These are phyloP conservation scores for Phoxinus phoxinus DNA, from an alignment of 2,113 vertebrate genomes.

Conservation along the genomic window DNA sequence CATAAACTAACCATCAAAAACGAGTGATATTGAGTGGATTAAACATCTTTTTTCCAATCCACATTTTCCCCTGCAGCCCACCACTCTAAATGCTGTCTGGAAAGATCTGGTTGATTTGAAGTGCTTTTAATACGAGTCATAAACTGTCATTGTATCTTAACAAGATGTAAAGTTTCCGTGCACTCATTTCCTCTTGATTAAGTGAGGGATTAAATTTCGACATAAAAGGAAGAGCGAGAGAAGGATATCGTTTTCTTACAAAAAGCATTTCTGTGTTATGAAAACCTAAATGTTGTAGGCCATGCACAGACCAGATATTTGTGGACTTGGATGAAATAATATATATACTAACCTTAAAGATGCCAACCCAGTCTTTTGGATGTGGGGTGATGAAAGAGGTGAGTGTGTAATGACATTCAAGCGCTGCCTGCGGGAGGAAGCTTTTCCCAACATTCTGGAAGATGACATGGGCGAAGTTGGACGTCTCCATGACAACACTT, in stretches of 20 bases:
- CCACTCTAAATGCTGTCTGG: slow-evolving; percentile 70
- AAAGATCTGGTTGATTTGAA: slow-evolving; percentile 77
- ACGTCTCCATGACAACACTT: slow-evolving; percentile 84
- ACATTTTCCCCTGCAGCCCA: slow-evolving; percentile 73
- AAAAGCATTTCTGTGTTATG: slow-evolving; percentile 2
- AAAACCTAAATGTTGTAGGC: not conserved
- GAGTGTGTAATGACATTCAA: slow-evolving; percentile 94
- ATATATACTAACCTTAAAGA: slow-evolving; percentile 89
- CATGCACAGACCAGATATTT: not conserved
- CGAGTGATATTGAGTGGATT: slow-evolving; percentile 52
- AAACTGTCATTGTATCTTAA: slow-evolving; percentile 77
- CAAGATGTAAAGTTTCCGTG: slow-evolving; percentile 69
- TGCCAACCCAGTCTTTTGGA: slow-evolving; percentile 98
- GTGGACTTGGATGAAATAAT: not conserved
- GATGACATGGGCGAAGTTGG: slow-evolving; percentile 98
- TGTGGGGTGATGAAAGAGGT: slow-evolving; percentile 91
- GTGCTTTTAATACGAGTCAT: slow-evolving; percentile 69
- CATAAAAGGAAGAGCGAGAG: slow-evolving; percentile 64
- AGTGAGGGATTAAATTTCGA: slow-evolving; percentile 73
- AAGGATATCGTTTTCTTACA: slow-evolving; percentile 1
- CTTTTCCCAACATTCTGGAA: slow-evolving; percentile 98
- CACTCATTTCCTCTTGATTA: slow-evolving; percentile 76
- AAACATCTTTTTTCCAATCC: slow-evolving; percentile 75
- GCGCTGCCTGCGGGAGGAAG: slow-evolving; percentile 91
- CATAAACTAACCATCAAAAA: slow-evolving; percentile 51